Base-by-base conservation (phyloP, 2,113 vertebrate genomes). In the Grammomys dolichurus region DNA sequence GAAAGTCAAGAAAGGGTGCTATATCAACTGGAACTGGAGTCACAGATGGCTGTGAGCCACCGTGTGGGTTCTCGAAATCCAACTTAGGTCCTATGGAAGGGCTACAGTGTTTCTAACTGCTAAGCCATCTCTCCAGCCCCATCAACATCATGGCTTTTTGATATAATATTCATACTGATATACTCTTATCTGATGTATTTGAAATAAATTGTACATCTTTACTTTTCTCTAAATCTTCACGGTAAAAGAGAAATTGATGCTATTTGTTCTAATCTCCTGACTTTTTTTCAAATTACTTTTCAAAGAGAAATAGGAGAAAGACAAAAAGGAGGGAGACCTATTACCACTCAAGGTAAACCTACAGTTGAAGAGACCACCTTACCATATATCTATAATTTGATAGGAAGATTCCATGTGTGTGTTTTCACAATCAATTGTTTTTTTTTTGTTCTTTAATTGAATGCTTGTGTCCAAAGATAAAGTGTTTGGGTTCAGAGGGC, bases 401-500 rank as follows among this genome's bases (percentile, higher is more conserved):
- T 77, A 87, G 60, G 85, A 75, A 97, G 93, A 86, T 58, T 81
- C 77, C 58, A 72, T 5, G 12, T 48, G 75, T 90, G 89, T 7
- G 28, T 82, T 96, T 88, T 60, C 60, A 96, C 96, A 96, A 92
- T 89, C 94, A 0, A 31, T 87, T 19, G 97, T 96, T 96, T 96
- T 96, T 96, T 96, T 97, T 95, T 95, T 63, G 5, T 95, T 93
- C 65, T 51, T 94, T 96, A 97, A 95, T 94, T 72, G 90, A 92
- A 97, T 95, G 86, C 84, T 76, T 92, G 67, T 78, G 43, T 76
- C 96, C 97, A 95, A 97, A 97, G 97, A 94, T 82, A 98, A 98
- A 98, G 96, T 97, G 65, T 95, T 95, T 84, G 24, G 87, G 96
- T 98, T 98, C 97, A 98, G 97, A 98, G 98, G 97, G 94, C 95